Percentiles rank a stretch among this genome's conserved stretches.
Conservation (phyloP, 2,888 invertebrate species). For the Lepidochrysops patricia region DNA sequence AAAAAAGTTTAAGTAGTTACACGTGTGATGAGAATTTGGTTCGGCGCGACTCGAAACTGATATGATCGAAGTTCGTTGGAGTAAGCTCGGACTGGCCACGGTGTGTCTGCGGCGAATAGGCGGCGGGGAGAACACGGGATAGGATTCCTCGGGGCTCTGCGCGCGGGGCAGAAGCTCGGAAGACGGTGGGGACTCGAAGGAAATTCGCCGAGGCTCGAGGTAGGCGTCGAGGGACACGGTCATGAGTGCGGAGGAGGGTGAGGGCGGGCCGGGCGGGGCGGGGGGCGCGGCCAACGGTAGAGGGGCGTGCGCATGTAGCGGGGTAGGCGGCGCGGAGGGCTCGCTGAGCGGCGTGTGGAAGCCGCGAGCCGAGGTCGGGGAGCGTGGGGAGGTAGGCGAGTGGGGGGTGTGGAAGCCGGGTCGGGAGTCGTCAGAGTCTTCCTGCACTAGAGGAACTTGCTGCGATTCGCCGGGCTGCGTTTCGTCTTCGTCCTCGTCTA, state of each 20-base stretch:
- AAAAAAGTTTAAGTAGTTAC: slow-evolving; percentile 74
- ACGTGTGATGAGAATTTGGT: slow-evolving; percentile 90
- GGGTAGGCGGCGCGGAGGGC: slow-evolving; percentile 61
- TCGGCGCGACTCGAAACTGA: slow-evolving; percentile 83
- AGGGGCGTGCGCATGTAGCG: slow-evolving; percentile 42
- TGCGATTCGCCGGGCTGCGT: slow-evolving; percentile 50
- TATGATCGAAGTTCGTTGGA: slow-evolving; percentile 83
- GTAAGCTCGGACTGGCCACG: slow-evolving; percentile 60
- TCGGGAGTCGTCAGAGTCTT: slow-evolving; percentile 71
- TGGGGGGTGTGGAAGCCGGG: slow-evolving; percentile 73
- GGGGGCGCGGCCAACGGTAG: slow-evolving; percentile 50
- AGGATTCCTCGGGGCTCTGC: slow-evolving; percentile 85
- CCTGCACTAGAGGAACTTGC: slow-evolving; percentile 63
- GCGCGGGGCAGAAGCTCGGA: slow-evolving; percentile 80
- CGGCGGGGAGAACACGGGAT: slow-evolving; percentile 89
- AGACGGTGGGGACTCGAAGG: slow-evolving; percentile 84
- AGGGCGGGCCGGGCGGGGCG: slow-evolving; percentile 73
- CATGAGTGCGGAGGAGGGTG: slow-evolving; percentile 89
- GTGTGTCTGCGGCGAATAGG: slow-evolving; percentile 82
- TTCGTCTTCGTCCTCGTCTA: slow-evolving; percentile 42
- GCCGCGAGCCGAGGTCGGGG: slow-evolving; percentile 70
- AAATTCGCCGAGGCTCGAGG: slow-evolving; percentile 87
- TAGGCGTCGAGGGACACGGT: slow-evolving; percentile 90
- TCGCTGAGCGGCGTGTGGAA: slow-evolving; percentile 87
- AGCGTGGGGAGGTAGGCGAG: slow-evolving; percentile 39